Evolutionary conservation across 1,140 invertebrate species (phyloP), one percentile per base, ranked within the genome.

Genomic region (Telenomus remus): DNA sequence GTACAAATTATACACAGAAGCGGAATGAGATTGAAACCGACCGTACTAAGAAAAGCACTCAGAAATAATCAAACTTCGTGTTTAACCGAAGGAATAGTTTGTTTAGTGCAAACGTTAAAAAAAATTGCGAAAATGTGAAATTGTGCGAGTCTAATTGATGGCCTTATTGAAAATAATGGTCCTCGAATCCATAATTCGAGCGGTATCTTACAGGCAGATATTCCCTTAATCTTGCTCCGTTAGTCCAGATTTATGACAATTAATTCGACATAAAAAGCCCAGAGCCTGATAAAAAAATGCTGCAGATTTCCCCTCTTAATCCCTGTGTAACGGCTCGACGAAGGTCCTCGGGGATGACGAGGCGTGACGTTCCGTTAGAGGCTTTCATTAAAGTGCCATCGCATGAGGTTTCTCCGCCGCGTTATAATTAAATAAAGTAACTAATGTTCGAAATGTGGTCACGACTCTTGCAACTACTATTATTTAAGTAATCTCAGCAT

Each of bases 241-340:
- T 80, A 68, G 77, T 65, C 57, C 76, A 78, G 79, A 87, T 85
- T 86, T 83, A 82, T 82, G 83, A 80, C 85, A 83, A 86, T 88
- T 85, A 86, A 87, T 87, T 86, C 81, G 72, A 79, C 79, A 81
- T 84, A 84, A 87, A 85, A 84, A 81, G 82, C 79, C 64, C 54
- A 66, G 51, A 48, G 48, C 53, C 54, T 34, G 54, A 70, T 49
- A 72, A 83, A 84, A 83, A 85, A 86, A 84, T 79, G 74, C 79
- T 76, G 69, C 84, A 84, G 82, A 84, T 87, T 86, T 84, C 83
- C 76, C 82, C 75, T 79, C 82, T 85, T 87, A 85, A 86, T 86
- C 83, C 82, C 55, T 72, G 69, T 27, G 42, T 79, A 82, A 81
- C 77, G 73, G 75, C 68, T 64, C 63, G 76, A 68, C 76, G 76